A percentile compares a stretch with the other conserved stretches of the same genome.
phyloP scores from a whole-genome alignment of 2,113 vertebrate genomes.

The Neotragus moschatus region DNA sequence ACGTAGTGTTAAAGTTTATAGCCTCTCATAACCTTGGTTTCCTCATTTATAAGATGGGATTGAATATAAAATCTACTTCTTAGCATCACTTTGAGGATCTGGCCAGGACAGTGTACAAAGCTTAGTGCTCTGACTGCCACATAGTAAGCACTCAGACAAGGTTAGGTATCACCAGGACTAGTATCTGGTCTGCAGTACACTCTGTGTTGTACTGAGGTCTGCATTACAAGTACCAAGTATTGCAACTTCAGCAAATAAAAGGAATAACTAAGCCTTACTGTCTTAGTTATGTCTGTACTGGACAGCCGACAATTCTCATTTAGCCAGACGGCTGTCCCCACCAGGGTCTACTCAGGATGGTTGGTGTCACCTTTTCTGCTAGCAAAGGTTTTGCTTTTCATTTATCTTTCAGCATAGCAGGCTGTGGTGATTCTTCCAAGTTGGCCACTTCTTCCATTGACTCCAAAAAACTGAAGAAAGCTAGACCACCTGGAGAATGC shows the following conservation, averaged over 20 bases:
- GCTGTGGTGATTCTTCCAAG: slow-evolving; percentile 5
- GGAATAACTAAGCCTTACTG: background rate
- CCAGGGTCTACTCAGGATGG: background rate
- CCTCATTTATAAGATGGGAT: background rate
- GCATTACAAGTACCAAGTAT: background rate
- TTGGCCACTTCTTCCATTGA: slow-evolving; percentile 46
- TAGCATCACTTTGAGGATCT: background rate
- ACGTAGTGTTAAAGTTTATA: background rate
- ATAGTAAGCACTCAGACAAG: background rate
- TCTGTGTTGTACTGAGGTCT: background rate
- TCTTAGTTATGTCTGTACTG: background rate
- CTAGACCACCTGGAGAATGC: background rate
- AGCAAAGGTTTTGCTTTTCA: slow-evolving; percentile 37
- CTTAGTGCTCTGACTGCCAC: background rate
- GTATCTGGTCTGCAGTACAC: background rate
- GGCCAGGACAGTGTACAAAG: background rate
- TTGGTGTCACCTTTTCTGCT: background rate
- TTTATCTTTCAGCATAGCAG: slow-evolving; percentile 1
- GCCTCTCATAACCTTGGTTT: background rate
- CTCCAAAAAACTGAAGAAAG: background rate
- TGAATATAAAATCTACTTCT: background rate
- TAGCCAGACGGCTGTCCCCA: background rate
- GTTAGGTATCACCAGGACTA: background rate
- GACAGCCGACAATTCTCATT: background rate
- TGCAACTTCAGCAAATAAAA: background rate